Base-by-base conservation (phyloP, 2,888 invertebrate genomes). In the Lasius platythorax region DNA sequence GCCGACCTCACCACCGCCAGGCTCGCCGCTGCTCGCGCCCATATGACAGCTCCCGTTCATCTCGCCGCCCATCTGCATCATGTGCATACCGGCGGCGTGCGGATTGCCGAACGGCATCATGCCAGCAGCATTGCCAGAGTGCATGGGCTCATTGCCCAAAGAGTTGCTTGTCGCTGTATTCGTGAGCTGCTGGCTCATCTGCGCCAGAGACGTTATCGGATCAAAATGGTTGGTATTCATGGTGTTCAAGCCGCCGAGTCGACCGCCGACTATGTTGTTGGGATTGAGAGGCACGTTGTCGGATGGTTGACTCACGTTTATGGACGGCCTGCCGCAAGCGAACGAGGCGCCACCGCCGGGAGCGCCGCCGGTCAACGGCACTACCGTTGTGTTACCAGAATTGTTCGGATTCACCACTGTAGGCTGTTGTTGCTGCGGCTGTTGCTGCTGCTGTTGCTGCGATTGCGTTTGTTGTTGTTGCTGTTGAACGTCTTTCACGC, bases 171-270 rank as follows among this genome's bases (percentile, higher is more conserved):
- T 96, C 75, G 96, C 96, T 94, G 97, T 97, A 92, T 97, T 98
- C 18, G 98, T 98, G 88, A 99, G 95, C 94, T 98, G 98, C 93
- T 99, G 98, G 87, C 98, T 98, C 99, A 99, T 99, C 95, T 99
- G 98, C 81, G 98, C 98, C 92, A 99, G 96, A 11, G 98, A 99
- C 75, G 98, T 98, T 92, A 99, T 99, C 0, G 99, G 99, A 96
- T 99, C 99, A 95, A 99, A 99, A 93, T 97, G 98, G 93, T 96
- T 95, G 82, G 95, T 93, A 89, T 95, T 95, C 93, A 95, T 94
- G 12, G 94, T 91, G 37, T 93, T 93, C 63, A 95, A 92, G 23
- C 91, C 92, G 46, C 93, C 94, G 56, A 95, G 91, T 72, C 95
- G 91, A 40, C 92, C 95, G 87, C 95, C 95, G 76, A 96, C 53